Base-by-base conservation (phyloP, 64 coral and sea anemone species). In the Montipora efflorescens region DNA sequence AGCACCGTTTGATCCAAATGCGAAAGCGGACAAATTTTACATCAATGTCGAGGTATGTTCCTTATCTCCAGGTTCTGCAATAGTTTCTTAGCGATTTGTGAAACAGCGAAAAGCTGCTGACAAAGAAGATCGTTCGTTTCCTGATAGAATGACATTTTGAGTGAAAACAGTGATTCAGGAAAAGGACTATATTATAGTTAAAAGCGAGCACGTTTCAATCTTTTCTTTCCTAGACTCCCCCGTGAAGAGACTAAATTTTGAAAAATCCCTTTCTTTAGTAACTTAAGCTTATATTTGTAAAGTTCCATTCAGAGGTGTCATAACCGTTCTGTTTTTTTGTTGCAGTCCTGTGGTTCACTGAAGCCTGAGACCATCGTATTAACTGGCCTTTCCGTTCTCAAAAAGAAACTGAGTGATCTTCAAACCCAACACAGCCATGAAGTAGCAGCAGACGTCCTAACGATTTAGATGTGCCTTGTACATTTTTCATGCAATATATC, bases 351-450 rank as follows among this genome's bases (percentile, higher is more conserved):
- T 93, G 95, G 95, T 12, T 96, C 98, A 50, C 86, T 99, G 4
- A 81, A 83, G 36, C 98, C 98, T 2, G 95, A 99, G 77, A 99
- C 82, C 19, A 96, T 96, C 23, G 92, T 96, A 22, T 1, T 96
- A 46, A 90, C 95, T 22, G 98, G 98, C 19, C 66, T 96, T 71
- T 84, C 95, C 19, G 62, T 96, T 76, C 85, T 99, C 18, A 99
- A 99, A 81, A 99, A 96, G 55, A 99, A 99, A 74, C 95, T 99
- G 49, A 99, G 98, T 80, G 98, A 99, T 84, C 77, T 99, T 10
- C 98, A 99, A 67, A 99, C 98, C 45, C 98, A 99, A 75, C 98
- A 99, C 80, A 99, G 98, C 64, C 98, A 99, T 53, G 98, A 99
- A 84, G 95, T 99, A 73, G 98, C 98, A 5, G 98, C 98, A 51